Base-by-base conservation (phyloP, 2,888 invertebrate genomes). In the Elegia similella region DNA sequence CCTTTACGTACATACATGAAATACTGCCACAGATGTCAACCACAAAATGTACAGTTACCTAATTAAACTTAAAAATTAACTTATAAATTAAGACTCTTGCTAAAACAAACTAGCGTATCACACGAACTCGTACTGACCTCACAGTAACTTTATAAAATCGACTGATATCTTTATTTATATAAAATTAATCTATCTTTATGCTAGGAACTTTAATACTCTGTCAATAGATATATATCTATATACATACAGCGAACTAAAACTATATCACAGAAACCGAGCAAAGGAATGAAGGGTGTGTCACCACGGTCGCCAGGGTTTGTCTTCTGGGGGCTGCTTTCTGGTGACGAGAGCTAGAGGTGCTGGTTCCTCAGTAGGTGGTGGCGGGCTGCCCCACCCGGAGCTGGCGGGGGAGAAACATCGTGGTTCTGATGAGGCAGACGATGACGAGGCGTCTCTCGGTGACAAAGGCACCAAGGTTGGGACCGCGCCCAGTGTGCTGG, bases 261-360 rank as follows among this genome's bases (percentile, higher is more conserved):
- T 65, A 72, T 78, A 77, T 78, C 77, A 69, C 76, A 80, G 75
- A 69, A 62, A 68, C 66, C 62, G 62, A 70, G 59, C 34, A 67
- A 62, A 66, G 76, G 76, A 80, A 75, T 77, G 69, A 61, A 63
- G 61, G 61, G 52, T 55, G 43, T 62, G 85, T 92, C 91, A 95
- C 96, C 96, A 96, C 2, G 96, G 96, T 73, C 96, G 92, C 96
- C 96, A 96, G 29, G 95, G 95, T 73, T 95, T 95, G 47, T 95
- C 95, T 73, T 95, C 95, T 72, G 88, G 68, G 8, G 92, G 78
- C 87, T 92, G 69, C 76, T 92, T 89, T 93, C 95, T 94, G 70
- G 95, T 95, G 15, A 96, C 96, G 66, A 96, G 86, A 5, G 96
- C 94, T 32, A 96, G 84, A 0, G 96, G 96, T 54, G 83, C 89